Percentiles rank a stretch among this genome's conserved stretches.
Evolutionary conservation across 2,113 vertebrate genomes (phyloP).

Genomic region (Misgurnus mizolepis): DNA sequence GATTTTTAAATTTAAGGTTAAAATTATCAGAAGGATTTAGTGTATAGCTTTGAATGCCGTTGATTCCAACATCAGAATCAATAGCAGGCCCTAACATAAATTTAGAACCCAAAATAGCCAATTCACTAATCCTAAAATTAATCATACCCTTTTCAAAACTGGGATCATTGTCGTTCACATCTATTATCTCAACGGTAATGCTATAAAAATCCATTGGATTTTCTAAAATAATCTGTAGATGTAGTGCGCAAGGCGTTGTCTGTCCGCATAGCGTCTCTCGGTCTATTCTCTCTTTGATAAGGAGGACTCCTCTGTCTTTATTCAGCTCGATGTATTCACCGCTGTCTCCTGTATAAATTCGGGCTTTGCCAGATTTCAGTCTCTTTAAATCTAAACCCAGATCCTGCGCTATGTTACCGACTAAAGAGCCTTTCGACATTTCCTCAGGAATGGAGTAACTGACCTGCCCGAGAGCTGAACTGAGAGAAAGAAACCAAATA

Average conservation of each 20-base stretch:
- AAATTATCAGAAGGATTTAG: slow-evolving; percentile 44
- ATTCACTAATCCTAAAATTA: slow-evolving; percentile 43
- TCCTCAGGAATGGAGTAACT: slow-evolving; percentile 55
- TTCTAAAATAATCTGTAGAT: slow-evolving; percentile 51
- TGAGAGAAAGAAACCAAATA: slow-evolving; percentile 26
- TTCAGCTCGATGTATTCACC: slow-evolving; percentile 52
- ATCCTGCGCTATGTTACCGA: slow-evolving; percentile 56
- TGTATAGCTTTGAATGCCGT: slow-evolving; percentile 39
- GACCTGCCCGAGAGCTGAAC: slow-evolving; percentile 38
- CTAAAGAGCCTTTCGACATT: slow-evolving; percentile 50
- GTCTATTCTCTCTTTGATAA: slow-evolving; percentile 53
- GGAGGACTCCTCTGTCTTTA: slow-evolving; percentile 47
- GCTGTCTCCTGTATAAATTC: slow-evolving; percentile 49
- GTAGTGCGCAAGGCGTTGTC: slow-evolving; percentile 45
- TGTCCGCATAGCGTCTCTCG: slow-evolving; percentile 47
- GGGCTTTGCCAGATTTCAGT: slow-evolving; percentile 50
- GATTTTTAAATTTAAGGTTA: slow-evolving; percentile 42
- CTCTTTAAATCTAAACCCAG: slow-evolving; percentile 53
- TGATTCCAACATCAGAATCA: slow-evolving; percentile 52
- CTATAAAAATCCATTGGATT: slow-evolving; percentile 46
- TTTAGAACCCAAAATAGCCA: background rate
- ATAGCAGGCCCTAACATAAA: slow-evolving; percentile 44
- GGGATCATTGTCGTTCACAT: slow-evolving; percentile 52
- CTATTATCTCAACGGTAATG: slow-evolving; percentile 36
- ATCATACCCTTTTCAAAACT: slow-evolving; percentile 34